Evolutionary conservation across 92 coral and sea anemone species (phyloP), one percentile per base, ranked within the genome.

Genomic region (Zoanthus sansibaricus): DNA sequence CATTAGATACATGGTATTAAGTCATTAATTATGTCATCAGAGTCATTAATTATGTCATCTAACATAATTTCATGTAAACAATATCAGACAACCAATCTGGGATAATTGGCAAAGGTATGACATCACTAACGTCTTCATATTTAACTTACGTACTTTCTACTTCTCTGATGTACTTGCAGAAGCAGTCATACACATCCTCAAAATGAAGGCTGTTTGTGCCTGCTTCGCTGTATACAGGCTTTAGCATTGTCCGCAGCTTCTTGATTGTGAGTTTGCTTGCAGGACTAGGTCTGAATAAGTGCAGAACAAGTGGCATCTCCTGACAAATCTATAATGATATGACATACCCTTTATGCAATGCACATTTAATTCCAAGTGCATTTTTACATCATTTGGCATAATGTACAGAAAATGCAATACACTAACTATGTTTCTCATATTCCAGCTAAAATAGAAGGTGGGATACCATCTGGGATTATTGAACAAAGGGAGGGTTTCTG

Each of bases 91-190:
- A 71, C 76, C 76, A 71, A 71, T 71, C 76, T 71, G 76, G 76
- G 76, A 71, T 71, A 71, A 71, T 71, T 7, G 76, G 76, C 76
- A 71, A 71, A 71, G 76, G 76, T 71, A 32, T 71, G 76, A 71
- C 49, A 71, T 71, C 76, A 71, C 18, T 71, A 17, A 71, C 18
- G 76, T 10, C 76, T 71, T 71, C 76, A 71, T 71, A 71, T 71
- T 71, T 71, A 71, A 71, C 76, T 71, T 59, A 49, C 93, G 75
- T 89, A 92, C 94, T 77, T 58, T 92, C 92, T 71, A 77, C 92
- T 92, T 92, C 90, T 46, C 94, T 80, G 15, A 89, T 79, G 89
- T 89, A 92, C 78, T 92, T 92, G 76, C 80, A 79, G 66, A 92
- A 89, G 69, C 69, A 69, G 42, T 89, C 92, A 85, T 92, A 92